These are phyloP conservation scores for Acipenser oxyrinchus DNA, from an alignment of 2,797 vertebrate genomes.

Conservation along the genomic window DNA sequence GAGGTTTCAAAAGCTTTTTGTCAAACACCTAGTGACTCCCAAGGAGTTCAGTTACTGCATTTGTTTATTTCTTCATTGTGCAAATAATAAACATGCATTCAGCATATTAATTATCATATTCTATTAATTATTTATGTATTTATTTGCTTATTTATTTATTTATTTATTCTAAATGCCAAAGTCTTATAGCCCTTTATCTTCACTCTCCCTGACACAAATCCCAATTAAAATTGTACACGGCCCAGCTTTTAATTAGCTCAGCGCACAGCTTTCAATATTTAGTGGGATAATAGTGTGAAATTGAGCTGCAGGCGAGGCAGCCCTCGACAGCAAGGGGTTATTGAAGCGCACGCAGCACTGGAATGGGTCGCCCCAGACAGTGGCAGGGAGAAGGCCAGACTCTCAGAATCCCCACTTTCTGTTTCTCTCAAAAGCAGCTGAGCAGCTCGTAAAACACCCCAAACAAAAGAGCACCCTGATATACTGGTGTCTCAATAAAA, in stretches of 20 bases:
- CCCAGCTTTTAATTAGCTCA: slow-evolving; percentile 55
- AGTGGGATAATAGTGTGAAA: slow-evolving; percentile 55
- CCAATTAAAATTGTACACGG: slow-evolving; percentile 63
- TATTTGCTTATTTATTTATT: slow-evolving; percentile 1
- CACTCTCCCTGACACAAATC: slow-evolving; percentile 46
- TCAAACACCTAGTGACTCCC: not conserved
- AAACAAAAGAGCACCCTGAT: not conserved
- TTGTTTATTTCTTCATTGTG: slow-evolving; percentile 2
- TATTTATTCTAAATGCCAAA: slow-evolving; percentile 4
- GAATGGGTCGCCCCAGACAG: slow-evolving; percentile 29
- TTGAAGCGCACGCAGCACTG: slow-evolving; percentile 38
- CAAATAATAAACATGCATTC: slow-evolving; percentile 6
- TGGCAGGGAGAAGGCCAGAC: not conserved
- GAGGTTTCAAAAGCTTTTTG: slow-evolving; percentile 8
- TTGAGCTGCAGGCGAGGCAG: slow-evolving; percentile 51
- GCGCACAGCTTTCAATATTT: slow-evolving; percentile 56
- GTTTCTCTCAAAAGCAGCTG: not conserved
- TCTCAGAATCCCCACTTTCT: too few relatives aligned
- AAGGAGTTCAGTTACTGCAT: not conserved
- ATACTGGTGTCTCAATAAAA: too few relatives aligned
- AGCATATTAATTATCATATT: slow-evolving; percentile 3
- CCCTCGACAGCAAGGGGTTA: slow-evolving; percentile 41
- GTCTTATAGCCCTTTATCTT: slow-evolving; percentile 19
- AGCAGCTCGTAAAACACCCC: not conserved
- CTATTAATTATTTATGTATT: slow-evolving; percentile 16